Conservation (phyloP, 2,797 vertebrate species). For the Mus spretus region DNA sequence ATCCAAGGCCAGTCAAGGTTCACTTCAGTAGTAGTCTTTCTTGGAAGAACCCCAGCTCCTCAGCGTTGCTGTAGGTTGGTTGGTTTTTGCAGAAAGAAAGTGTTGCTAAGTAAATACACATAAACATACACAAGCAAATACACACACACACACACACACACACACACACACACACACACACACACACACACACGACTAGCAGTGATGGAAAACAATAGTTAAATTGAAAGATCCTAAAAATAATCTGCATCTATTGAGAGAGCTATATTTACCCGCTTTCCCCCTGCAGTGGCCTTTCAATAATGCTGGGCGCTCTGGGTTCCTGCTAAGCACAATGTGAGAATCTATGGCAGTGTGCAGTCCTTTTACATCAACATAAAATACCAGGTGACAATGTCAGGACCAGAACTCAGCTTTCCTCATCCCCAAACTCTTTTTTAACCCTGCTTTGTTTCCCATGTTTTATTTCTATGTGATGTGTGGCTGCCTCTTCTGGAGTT, state of each 20-base stretch:
- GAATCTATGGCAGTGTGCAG: background rate
- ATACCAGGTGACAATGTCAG: background rate
- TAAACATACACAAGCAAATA: background rate
- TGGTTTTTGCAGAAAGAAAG: constrained; percentile 55
- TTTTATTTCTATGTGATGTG: background rate
- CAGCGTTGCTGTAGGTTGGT: background rate
- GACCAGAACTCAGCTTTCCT: background rate
- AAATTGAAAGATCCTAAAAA: constrained; percentile 45
- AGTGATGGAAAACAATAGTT: background rate
- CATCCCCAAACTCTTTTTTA: background rate
- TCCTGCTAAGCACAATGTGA: background rate
- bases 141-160: background rate
- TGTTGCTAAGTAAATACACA: background rate
- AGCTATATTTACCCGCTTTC: background rate
- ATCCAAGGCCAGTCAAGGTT: constrained; percentile 26
- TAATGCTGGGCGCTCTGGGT: background rate
- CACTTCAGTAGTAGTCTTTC: background rate
- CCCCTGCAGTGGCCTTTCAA: background rate
- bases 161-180: too few relatives aligned
- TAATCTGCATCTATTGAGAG: background rate
- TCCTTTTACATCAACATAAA: background rate
- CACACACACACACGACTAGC: too few relatives aligned
- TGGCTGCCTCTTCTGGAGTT: background rate
- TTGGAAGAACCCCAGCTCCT: background rate
- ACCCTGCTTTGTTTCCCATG: background rate